phyloP scores from a whole-genome alignment of 2,797 vertebrate species.

The Falco columbarius region DNA sequence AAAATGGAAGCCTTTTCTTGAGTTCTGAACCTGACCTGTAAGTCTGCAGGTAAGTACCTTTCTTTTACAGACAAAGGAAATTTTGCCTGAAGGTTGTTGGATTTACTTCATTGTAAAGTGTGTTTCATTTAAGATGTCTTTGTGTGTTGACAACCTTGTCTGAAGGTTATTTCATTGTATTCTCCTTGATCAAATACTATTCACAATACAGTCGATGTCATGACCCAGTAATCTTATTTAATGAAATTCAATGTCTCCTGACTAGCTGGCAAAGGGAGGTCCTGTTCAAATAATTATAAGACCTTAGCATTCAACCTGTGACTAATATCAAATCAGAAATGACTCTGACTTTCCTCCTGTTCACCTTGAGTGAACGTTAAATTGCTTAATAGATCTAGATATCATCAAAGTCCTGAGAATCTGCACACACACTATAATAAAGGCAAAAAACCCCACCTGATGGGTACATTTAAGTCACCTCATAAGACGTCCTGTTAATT shows the following conservation, averaged over 20 bases:
- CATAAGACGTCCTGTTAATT: not conserved
- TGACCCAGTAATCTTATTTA: slow-evolving; percentile 46
- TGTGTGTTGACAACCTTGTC: slow-evolving; percentile 43
- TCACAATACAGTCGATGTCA: slow-evolving; percentile 7
- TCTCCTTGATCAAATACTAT: slow-evolving; percentile 19
- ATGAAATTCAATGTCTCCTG: not conserved
- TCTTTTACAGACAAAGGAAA: not conserved
- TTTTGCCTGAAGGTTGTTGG: not conserved
- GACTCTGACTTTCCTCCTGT: not conserved
- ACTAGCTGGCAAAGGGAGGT: not conserved
- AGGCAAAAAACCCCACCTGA: not conserved
- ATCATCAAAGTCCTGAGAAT: not conserved
- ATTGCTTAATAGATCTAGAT: slow-evolving; percentile 51
- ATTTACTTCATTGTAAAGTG: not conserved
- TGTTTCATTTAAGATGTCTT: slow-evolving; percentile 14
- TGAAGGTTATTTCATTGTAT: slow-evolving; percentile 36
- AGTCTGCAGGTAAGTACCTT: not conserved
- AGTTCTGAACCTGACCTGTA: not conserved
- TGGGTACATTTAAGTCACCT: not conserved
- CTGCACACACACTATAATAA: not conserved
- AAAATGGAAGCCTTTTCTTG: not conserved
- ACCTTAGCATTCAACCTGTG: slow-evolving; percentile 27
- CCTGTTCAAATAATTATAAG: slow-evolving; percentile 54
- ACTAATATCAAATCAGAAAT: slow-evolving; percentile 49
- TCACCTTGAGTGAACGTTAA: slow-evolving; percentile 21